Evolutionary conservation across 2,888 invertebrate species (phyloP).

Genomic region (Ormyrus pomaceus): DNA sequence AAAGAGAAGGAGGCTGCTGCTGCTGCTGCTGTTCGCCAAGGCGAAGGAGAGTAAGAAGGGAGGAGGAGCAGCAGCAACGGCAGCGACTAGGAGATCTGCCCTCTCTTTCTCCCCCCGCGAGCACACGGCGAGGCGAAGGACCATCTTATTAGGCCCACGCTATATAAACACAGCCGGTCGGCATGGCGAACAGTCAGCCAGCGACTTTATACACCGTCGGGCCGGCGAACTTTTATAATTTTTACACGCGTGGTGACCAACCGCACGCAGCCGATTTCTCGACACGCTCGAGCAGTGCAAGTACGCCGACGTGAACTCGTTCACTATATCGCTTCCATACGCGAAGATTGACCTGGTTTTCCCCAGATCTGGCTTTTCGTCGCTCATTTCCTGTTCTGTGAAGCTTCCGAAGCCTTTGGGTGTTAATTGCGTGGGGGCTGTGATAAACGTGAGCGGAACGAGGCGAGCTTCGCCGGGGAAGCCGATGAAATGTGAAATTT

Average conservation of each 20-base stretch:
- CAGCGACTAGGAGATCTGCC: background rate
- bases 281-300: background rate
- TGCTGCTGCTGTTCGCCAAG: constrained; percentile 8
- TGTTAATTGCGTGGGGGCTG: too few relatives aligned
- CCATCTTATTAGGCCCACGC: constrained; percentile 74
- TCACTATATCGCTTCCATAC: too few relatives aligned
- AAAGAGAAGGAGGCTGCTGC: constrained; percentile 30
- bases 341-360: too few relatives aligned
- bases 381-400: too few relatives aligned
- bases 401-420: too few relatives aligned
- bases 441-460: too few relatives aligned
- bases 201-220: constrained; percentile 68
- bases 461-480: too few relatives aligned
- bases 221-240: constrained; percentile 56
- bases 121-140: constrained; percentile 63
- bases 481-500: too few relatives aligned
- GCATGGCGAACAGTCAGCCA: constrained; percentile 71
- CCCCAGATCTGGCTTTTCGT: too few relatives aligned
- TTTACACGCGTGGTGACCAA: constrained; percentile 14
- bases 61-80: constrained; percentile 30
- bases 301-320: too few relatives aligned
- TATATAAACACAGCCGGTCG: constrained; percentile 73
- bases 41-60: constrained; percentile 40
- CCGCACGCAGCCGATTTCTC: background rate
- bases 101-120: constrained; percentile 10